Evolutionary conservation across 1,140 invertebrate genomes (phyloP), one percentile per base, ranked within the genome.

Genomic region (Drosophila sturtevanti): DNA sequence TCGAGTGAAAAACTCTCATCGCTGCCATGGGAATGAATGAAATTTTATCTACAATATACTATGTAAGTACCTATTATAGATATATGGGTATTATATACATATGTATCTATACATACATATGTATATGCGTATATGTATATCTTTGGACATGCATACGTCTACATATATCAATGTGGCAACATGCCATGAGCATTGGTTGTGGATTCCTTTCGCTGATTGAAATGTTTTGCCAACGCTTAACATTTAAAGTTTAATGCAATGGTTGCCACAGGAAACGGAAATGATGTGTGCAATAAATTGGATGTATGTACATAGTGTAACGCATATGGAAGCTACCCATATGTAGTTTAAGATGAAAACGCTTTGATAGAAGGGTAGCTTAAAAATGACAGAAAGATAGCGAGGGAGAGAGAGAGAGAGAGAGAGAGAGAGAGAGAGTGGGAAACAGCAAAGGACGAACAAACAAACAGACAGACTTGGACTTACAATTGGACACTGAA

Each of bases 221-320:
- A 85, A 85, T 84, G 81, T 79, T 85, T 79, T 66, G 80, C 76
- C 69, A 73, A 69, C 60, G 72, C 77, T 62, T 74, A 61, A 66
- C 81, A 81, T 73, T 77, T 85, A 68, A 85, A 85, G 72, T 85
- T 85, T 85, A 80, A 85, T 84, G 77, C 81, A 85, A 77, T 79
- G 76, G 65, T 61, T 60, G 78, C 78, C 21, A 24, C 16, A 58
- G 52, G 63, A 44, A 59, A 56, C 16, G 64, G 24, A 34, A 48
- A 14, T 16, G 60, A 63, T 69, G 71, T 77, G 74, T 73, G 71
- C 71, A 73, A 85, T 85, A 85, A 80, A 85, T 80, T 80, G 64
- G 52, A 74, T 52, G 35, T 0, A 38, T 2, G n/a, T 18, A 48
- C 34, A n/a, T 4, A 18, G 27, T 10, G 52, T 55, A 55, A 55